Evolutionary conservation across 2,113 vertebrate species (phyloP).

Genomic region (Rynchops niger): DNA sequence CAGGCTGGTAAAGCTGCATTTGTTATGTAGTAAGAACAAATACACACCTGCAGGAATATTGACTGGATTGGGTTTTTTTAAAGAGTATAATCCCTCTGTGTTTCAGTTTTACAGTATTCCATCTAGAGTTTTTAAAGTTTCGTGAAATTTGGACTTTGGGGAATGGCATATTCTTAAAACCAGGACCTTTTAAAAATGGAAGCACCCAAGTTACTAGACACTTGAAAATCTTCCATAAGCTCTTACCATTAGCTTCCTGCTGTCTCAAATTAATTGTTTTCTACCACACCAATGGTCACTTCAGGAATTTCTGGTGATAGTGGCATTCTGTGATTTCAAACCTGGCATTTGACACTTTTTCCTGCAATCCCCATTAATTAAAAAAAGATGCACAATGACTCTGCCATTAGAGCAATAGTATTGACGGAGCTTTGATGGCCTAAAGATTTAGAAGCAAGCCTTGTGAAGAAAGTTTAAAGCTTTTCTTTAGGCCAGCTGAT

Average conservation of each 20-base stretch:
- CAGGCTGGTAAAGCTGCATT: not conserved
- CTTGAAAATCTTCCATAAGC: not conserved
- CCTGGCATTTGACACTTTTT: not conserved
- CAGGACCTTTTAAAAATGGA: not conserved
- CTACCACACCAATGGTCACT: not conserved
- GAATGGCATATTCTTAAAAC: not conserved
- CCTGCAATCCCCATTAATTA: not conserved
- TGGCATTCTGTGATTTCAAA: not conserved
- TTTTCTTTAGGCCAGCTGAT: not conserved
- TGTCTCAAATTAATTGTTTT: not conserved
- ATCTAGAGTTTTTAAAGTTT: not conserved
- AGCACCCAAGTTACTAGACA: not conserved
- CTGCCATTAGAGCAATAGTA: not conserved
- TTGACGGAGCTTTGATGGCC: not conserved
- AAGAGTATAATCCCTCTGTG: not conserved
- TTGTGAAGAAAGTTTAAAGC: not conserved
- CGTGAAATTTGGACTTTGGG: not conserved
- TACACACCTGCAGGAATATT: not conserved
- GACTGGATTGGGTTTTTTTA: not conserved
- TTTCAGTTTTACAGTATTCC: not conserved
- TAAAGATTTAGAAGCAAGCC: not conserved
- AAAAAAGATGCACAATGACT: not conserved
- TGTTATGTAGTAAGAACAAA: not conserved
- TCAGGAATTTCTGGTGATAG: not conserved
- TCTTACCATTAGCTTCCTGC: not conserved